Evolutionary conservation across 2,797 vertebrate species (phyloP), one percentile per base, ranked within the genome.

Genomic region (Synanceia verrucosa): DNA sequence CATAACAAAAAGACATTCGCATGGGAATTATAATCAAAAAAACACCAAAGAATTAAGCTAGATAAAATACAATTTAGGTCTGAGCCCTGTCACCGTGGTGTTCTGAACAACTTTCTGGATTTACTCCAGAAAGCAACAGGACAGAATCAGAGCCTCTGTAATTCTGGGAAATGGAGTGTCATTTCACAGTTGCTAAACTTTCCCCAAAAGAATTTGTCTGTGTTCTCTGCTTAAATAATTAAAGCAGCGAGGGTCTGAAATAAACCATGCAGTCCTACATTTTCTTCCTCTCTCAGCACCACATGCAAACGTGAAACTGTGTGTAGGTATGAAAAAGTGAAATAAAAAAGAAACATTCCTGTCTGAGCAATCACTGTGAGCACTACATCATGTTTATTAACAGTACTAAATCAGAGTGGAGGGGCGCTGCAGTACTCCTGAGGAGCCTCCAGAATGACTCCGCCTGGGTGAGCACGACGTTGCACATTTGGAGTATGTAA

Each of bases 341-440:
- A 68, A 75, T 75, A 60, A 66, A 86, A 87, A 89, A 85, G 84
- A 88, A 90, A 89, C 86, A 88, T 91, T 91, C 84, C 87, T 91
- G 93, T 93, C 91, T 11, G 57, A 79, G 71, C 81, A 91, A 91
- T 94, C 66, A n/a, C 78, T 88, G 84, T 87, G 72, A 87, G 88
- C 89, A 83, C 81, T 94, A 92, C 75, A 93, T 94, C 92, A 94
- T 86, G 81, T 94, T 94, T 93, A 94, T 94, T 93, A 93, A 93
- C 74, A 23, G 78, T 83, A 90, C 88, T 94, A 94, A 94, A 94
- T 91, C 91, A 90, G 68, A 72, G 68, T 21, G n/a, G 73, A 78
- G 82, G 82, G 82, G 80, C 76, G 83, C 78, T 73, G 50, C 73
- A 86, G 68, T 65, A 58, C 82, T 84, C 85, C 61, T 34, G 80